Percentiles rank a stretch among this genome's conserved stretches.
These are phyloP conservation scores for Theristus sp. DNA, from an alignment of 2,888 invertebrate genomes.

Conservation along the genomic window DNA sequence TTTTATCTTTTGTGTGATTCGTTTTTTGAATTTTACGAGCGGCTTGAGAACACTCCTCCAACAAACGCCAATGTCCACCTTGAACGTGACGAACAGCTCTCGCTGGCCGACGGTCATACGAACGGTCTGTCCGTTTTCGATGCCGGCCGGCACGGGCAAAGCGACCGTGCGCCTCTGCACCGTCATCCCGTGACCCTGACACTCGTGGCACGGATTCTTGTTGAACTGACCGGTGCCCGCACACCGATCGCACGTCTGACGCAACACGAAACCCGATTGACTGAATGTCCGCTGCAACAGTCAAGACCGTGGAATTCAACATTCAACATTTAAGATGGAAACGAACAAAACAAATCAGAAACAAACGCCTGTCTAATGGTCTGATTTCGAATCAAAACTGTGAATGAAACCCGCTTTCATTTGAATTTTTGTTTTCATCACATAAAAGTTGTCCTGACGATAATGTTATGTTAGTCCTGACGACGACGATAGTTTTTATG, in stretches of 20 bases:
- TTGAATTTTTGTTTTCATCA: no score
- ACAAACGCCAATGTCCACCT: slow-evolving; percentile 38
- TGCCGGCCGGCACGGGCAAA: slow-evolving; percentile 76
- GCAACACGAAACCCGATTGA: slow-evolving; percentile 81
- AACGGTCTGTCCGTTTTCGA: slow-evolving; percentile 91
- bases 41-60: slow-evolving; percentile 6
- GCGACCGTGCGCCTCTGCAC: slow-evolving; percentile 70
- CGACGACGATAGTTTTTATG: no score
- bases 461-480: no score
- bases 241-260: slow-evolving; percentile 78
- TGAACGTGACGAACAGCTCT: slow-evolving; percentile 81
- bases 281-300: slow-evolving; percentile 33
- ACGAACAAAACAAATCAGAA: no score
- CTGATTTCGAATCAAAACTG: no score
- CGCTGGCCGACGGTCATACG: slow-evolving; percentile 74
- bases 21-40: no score
- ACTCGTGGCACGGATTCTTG: slow-evolving; percentile 71
- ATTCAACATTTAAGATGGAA: no score
- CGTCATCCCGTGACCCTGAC: slow-evolving; percentile 74
- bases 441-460: no score
- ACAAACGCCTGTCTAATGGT: no score
- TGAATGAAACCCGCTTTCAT: no score
- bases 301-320: no score
- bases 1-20: no score
- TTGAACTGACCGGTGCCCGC: slow-evolving; percentile 68